Percentiles rank a stretch among this genome's conserved stretches.
Evolutionary conservation across 2,113 vertebrate species (phyloP).

Genomic region (Scartelaos histophorus): DNA sequence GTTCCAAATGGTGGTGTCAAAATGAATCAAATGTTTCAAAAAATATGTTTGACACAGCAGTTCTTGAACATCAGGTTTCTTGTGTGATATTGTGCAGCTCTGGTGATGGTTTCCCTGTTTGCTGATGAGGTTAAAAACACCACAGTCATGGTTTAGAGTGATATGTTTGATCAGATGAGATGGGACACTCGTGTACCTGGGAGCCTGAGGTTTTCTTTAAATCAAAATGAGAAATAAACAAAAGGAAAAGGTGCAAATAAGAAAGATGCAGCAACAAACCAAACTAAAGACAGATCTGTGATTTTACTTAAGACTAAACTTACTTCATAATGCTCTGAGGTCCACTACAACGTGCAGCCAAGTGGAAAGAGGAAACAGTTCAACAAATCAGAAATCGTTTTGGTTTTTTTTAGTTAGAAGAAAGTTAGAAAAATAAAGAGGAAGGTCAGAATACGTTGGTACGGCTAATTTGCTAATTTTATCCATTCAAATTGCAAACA

Average conservation of each 20-base stretch:
- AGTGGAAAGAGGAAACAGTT: slow-evolving; percentile 8
- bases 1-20: too few relatives aligned
- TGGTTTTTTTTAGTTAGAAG: neutral
- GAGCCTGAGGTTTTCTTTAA: slow-evolving; percentile 59
- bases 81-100: neutral
- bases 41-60: too few relatives aligned
- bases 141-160: neutral
- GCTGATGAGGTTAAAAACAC: neutral
- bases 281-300: slow-evolving; percentile 7
- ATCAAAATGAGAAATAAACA: slow-evolving; percentile 21
- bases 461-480: too few relatives aligned
- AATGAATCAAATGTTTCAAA: too few relatives aligned
- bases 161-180: neutral
- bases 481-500: neutral
- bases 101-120: neutral
- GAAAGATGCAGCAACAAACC: slow-evolving; percentile 10
- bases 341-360: slow-evolving; percentile 53
- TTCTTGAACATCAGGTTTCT: too few relatives aligned
- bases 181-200: slow-evolving; percentile 55
- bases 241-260: slow-evolving; percentile 10
- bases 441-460: neutral
- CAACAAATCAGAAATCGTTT: neutral
- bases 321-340: slow-evolving; percentile 73
- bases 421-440: neutral
- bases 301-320: slow-evolving; percentile 34